These are phyloP conservation scores for Anodontia alba DNA, from an alignment of 2,888 invertebrate species.

Conservation along the genomic window DNA sequence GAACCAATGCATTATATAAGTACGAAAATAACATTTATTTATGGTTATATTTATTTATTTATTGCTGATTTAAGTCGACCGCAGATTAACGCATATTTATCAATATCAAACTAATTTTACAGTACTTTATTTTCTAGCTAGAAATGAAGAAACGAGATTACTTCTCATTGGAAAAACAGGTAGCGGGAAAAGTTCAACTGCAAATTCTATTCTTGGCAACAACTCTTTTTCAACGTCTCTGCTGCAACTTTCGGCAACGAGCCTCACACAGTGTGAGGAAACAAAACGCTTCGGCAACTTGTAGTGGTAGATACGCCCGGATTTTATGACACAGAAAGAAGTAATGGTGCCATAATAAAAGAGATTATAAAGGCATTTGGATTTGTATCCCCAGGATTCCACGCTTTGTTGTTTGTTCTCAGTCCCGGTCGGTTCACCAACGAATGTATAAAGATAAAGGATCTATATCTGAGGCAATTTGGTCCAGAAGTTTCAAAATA, in stretches of 20 bases:
- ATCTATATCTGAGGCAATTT: not conserved
- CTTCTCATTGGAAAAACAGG: conserved; percentile 46
- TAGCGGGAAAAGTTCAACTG: conserved; percentile 44
- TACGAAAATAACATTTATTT: too few relatives aligned
- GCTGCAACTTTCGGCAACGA: conserved; percentile 17
- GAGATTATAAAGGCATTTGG: conserved; percentile 33
- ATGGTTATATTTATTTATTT: too few relatives aligned
- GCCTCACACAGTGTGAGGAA: conserved; percentile 18
- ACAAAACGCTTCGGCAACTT: conserved; percentile 14
- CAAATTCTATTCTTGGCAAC: conserved; percentile 35
- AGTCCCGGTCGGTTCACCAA: conserved; percentile 33
- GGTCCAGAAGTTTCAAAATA: too few relatives aligned
- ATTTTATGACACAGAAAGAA: conserved; percentile 36
- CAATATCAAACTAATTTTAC: too few relatives aligned
- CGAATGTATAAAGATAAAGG: conserved; percentile 28
- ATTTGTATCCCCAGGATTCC: conserved; percentile 29
- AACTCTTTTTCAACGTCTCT: conserved; percentile 22
- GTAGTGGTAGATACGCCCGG: conserved; percentile 40
- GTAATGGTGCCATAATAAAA: not conserved
- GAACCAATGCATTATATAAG: too few relatives aligned
- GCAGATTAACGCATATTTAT: too few relatives aligned
- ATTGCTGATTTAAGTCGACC: too few relatives aligned
- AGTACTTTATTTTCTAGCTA: too few relatives aligned
- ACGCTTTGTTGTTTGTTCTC: conserved; percentile 34
- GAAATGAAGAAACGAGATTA: not conserved